These are phyloP conservation scores for Sphenodon punctatus DNA, from an alignment of 2,797 vertebrate genomes.

Conservation along the genomic window DNA sequence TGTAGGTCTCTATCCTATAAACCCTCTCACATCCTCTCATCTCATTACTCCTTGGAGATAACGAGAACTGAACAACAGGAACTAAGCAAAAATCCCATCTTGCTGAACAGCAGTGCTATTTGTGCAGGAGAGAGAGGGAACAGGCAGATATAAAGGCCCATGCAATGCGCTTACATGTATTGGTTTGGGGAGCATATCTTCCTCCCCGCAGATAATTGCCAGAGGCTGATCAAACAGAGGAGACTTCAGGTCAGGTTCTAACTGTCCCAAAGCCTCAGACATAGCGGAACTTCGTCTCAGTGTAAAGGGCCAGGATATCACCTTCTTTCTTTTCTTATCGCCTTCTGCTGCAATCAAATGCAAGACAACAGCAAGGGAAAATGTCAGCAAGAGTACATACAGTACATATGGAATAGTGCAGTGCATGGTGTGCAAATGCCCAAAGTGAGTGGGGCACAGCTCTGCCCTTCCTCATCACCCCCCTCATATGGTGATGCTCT, in stretches of 20 bases:
- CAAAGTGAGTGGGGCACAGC: too few species aligned
- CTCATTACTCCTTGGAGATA: neutral
- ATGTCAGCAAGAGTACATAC: too few species aligned
- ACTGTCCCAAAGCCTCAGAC: constrained; percentile 61
- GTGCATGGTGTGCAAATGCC: too few species aligned
- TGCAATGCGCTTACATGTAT: constrained; percentile 78
- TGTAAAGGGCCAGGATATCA: constrained; percentile 79
- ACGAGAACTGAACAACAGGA: neutral
- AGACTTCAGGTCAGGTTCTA: constrained; percentile 68
- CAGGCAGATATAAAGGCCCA: neutral
- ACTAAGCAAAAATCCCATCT: neutral
- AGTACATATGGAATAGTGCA: neutral
- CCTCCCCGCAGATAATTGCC: constrained; percentile 78
- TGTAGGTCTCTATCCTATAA: neutral
- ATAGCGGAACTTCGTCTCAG: constrained; percentile 72
- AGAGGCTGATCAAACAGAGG: constrained; percentile 88
- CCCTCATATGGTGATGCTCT: too few species aligned
- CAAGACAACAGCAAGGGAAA: neutral
- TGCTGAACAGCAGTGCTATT: neutral
- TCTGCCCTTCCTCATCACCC: too few species aligned
- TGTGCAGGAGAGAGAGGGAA: neutral
- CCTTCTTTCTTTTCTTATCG: constrained; percentile 82
- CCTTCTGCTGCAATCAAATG: constrained; percentile 70
- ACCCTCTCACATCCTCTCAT: neutral
- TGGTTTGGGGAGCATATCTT: constrained; percentile 82